Evolutionary conservation across 1,140 invertebrate genomes (phyloP), one percentile per base, ranked within the genome.

Genomic region (Caerostris darwini): DNA sequence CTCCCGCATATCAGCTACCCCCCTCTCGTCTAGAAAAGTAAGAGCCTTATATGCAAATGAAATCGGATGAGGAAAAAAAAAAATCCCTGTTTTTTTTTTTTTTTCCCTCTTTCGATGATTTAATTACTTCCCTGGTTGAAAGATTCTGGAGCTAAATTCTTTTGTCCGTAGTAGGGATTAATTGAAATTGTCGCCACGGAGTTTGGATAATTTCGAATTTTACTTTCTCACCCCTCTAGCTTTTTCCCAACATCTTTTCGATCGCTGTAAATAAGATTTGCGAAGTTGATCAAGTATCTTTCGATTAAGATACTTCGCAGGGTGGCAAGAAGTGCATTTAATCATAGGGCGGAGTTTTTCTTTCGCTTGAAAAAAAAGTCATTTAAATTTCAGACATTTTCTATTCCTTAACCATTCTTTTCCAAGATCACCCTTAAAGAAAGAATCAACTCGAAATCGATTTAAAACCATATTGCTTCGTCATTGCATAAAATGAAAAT

Each of bases 121-220:
- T 92, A 92, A 92, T 92, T 92, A 92, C 83, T 92, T 92, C 90
- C 8, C 77, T 77, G 81, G 90, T 64, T 77, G 90, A 92, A 83
- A 59, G 71, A 83, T 83, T 92, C 81, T 64, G 77, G 57, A 61
- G 90, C 90, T n/a, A 64, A 92, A 92, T 92, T 92, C 90, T 83
- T 92, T 92, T 92, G 90, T 92, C 90, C 90, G 34, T 77, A 53
- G 19, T 54, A 83, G 34, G 69, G 90, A 92, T 92, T 92, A 92
- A 92, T 92, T 92, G 90, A 83, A 92, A 92, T 77, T 92, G 77
- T 92, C 90, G 71, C 90, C 90, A 92, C 77, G 90, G 64, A 92
- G 71, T 83, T 77, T 5, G 77, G 90, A 92, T 92, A 92, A 92
- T 92, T 92, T 92, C 64, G 59, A 92, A 92, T 83, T 92, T 83